Base-by-base conservation (phyloP, 2,113 vertebrate species). In the Macquaria ambigua region DNA sequence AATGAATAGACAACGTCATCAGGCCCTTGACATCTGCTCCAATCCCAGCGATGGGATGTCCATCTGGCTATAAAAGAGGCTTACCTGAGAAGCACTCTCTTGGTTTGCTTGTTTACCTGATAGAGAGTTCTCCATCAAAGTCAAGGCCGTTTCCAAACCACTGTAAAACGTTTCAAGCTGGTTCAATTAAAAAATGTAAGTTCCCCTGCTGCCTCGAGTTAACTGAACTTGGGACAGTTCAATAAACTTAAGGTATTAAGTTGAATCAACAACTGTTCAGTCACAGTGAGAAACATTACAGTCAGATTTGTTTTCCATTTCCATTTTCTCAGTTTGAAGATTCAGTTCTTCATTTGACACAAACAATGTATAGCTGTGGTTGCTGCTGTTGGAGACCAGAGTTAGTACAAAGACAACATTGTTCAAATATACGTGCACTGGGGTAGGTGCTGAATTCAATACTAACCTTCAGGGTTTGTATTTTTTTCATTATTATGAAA, bases 21-120 rank as follows among this genome's bases (percentile, higher is more conserved):
- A 43, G 46, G 56, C 56, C 56, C 18, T 34, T 23, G 55, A 61
- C 81, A 83, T 83, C 81, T 83, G 73, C 63, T 76, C 23, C 34
- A 23, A 21, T 52, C 43, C 63, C 73, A 39, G 63, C 28, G 23
- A 75, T 61, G 72, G 71, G 71, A 75, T 23, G 31, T 82, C 72
- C 80, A 59, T 59, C 71, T 82, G 71, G 21, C 69, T 74, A 3
- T 20, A 21, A 67, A 39, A 50, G 62, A 39, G 31, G 25, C 64
- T 76, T 62, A 70, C 55, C 31, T 39, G 16, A 52, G 16, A 21
- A 53, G 11, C 11, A 6, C 43, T 43, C 25, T 41, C 16, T 6
- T 15, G 16, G n/a, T 77, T 28, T 23, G 41, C 46, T 67, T 55
- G 16, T 68, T 58, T 61, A 31, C 31, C 37, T 37, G 16, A 61